phyloP scores from a whole-genome alignment of 2,113 vertebrate genomes.

The Falcunculus frontatus region DNA sequence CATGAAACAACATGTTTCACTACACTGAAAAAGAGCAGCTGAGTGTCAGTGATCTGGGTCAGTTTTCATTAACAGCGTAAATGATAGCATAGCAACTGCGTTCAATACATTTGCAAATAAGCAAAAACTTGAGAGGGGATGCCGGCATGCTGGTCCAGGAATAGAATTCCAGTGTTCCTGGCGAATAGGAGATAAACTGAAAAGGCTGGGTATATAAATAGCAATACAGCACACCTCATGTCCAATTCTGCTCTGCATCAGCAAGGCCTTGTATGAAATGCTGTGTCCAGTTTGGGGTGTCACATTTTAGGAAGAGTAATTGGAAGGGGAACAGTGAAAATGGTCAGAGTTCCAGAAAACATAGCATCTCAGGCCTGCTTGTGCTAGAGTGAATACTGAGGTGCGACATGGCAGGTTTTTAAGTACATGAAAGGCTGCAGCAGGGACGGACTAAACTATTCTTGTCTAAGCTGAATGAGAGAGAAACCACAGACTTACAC shows the following conservation, averaged over 20 bases:
- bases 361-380: neutral
- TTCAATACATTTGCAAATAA: neutral
- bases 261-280: neutral
- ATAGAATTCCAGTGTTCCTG: neutral
- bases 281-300: neutral
- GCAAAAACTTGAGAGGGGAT: neutral
- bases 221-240: rapidly evolving
- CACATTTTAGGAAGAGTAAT: neutral
- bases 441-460: neutral
- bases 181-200: neutral
- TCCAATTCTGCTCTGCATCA: neutral
- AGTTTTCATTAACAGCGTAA: neutral
- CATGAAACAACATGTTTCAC: neutral
- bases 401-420: neutral
- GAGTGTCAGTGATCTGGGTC: neutral
- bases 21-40: neutral
- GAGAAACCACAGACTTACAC: neutral
- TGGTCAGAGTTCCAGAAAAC: neutral
- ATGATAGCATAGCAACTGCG: neutral
- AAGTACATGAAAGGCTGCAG: neutral
- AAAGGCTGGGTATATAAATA: neutral
- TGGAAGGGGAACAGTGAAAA: neutral
- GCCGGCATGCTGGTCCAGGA: neutral
- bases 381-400: neutral
- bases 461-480: neutral